phyloP scores from a whole-genome alignment of 2,888 invertebrate genomes.

The Choreutis nemorana region DNA sequence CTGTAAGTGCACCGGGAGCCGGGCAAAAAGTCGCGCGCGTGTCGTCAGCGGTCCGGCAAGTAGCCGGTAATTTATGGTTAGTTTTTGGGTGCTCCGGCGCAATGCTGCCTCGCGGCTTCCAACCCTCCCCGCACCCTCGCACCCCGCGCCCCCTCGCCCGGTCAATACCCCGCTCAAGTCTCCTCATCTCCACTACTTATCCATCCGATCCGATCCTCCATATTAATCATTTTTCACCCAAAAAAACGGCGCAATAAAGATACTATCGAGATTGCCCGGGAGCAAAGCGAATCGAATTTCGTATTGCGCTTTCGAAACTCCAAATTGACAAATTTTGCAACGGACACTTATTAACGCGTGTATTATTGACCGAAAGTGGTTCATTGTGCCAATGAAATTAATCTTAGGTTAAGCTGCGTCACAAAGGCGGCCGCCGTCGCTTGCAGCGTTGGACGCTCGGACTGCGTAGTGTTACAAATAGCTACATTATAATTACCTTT shows the following conservation, averaged over 20 bases:
- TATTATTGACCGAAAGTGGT: conserved; percentile 54
- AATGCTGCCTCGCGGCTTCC: conserved; percentile 60
- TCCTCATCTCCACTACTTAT: conserved; percentile 64
- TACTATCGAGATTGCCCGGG: conserved; percentile 36
- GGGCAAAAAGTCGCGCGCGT: conserved; percentile 56
- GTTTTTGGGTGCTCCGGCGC: conserved; percentile 61
- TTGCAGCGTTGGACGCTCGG: too few species aligned
- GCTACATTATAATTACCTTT: conserved; percentile 63
- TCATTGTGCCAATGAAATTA: conserved; percentile 61
- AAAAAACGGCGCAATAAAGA: conserved; percentile 48
- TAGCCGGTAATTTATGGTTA: conserved; percentile 67
- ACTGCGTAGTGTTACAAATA: conserved; percentile 58
- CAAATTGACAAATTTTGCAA: conserved; percentile 56
- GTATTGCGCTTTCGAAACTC: conserved; percentile 47
- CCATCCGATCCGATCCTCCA: conserved; percentile 53
- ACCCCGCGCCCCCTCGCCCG: conserved; percentile 26
- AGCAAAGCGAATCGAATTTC: conserved; percentile 21
- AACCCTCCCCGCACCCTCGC: conserved; percentile 24
- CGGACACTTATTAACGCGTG: conserved; percentile 48
- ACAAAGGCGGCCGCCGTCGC: conserved; percentile 54
- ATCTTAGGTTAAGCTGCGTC: conserved; percentile 59
- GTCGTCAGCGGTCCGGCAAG: conserved; percentile 49
- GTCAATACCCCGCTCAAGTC: conserved; percentile 59
- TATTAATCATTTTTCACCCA: conserved; percentile 58
- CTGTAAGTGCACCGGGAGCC: conserved; percentile 55